Percentiles rank a stretch among this genome's conserved stretches.
These are phyloP conservation scores for Pipra filicauda DNA, from an alignment of 2,113 vertebrate species.

Conservation along the genomic window DNA sequence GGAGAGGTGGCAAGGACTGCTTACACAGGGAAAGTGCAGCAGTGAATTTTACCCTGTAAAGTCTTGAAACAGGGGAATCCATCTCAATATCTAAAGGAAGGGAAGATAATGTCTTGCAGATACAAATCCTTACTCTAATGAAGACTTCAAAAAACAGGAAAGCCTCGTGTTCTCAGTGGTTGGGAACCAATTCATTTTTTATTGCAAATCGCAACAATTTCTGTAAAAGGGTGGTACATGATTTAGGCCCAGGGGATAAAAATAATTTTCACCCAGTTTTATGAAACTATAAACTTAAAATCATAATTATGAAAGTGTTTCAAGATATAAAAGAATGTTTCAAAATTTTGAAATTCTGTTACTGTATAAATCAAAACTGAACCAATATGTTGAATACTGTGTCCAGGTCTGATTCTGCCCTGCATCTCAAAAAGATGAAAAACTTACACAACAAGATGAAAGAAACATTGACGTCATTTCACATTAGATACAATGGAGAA, in stretches of 20 bases:
- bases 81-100: neutral
- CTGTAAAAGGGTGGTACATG: neutral
- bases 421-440: neutral
- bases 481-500: neutral
- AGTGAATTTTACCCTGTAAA: neutral
- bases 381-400: neutral
- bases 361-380: neutral
- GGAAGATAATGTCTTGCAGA: neutral
- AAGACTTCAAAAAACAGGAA: neutral
- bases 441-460: neutral
- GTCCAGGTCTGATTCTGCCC: neutral
- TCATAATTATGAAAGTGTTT: neutral
- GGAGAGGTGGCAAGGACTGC: neutral
- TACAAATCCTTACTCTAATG: neutral
- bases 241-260: neutral
- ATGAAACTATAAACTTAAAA: neutral
- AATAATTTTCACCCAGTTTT: neutral
- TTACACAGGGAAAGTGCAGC: neutral
- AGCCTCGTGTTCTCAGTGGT: neutral
- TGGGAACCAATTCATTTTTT: neutral
- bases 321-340: neutral
- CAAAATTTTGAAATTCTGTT: neutral
- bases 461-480: neutral
- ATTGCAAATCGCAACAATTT: conserved; percentile 12
- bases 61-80: neutral